Conservation (phyloP, 2,113 vertebrate species). For the Charina bottae region DNA sequence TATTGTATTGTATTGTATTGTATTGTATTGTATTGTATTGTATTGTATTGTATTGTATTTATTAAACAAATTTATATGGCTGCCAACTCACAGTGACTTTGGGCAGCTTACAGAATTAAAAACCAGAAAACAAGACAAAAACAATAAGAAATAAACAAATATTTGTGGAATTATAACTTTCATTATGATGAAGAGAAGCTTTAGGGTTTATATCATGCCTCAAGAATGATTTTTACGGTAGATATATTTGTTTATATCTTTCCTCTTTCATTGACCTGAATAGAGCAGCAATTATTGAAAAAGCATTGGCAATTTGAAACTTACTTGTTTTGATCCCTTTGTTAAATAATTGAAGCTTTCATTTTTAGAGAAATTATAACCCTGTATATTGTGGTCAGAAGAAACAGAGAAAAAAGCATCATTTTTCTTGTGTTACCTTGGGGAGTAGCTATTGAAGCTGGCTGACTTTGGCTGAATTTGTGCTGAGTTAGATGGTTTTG, state of each 20-base stretch:
- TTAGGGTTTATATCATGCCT: neutral
- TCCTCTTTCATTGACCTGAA: neutral
- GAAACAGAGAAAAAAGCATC: no score
- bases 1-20: neutral
- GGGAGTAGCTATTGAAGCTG: neutral
- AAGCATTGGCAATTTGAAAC: neutral
- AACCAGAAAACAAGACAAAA: no score
- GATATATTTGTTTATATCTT: neutral
- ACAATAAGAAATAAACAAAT: no score
- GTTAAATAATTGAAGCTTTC: neutral
- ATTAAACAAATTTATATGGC: no score
- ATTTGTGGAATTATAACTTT: neutral
- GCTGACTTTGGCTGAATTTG: neutral
- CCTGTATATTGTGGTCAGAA: neutral
- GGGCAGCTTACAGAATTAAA: no score
- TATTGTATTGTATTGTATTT: no score
- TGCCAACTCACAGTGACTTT: no score
- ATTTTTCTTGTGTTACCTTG: neutral
- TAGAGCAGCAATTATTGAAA: neutral
- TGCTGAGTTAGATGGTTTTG: neutral
- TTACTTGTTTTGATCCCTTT: neutral
- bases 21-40: no score
- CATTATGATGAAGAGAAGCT: neutral
- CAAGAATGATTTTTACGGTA: neutral
- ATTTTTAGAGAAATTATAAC: neutral